Evolutionary conservation across 2,888 invertebrate genomes (phyloP).

Genomic region (Brachylomia viminalis): DNA sequence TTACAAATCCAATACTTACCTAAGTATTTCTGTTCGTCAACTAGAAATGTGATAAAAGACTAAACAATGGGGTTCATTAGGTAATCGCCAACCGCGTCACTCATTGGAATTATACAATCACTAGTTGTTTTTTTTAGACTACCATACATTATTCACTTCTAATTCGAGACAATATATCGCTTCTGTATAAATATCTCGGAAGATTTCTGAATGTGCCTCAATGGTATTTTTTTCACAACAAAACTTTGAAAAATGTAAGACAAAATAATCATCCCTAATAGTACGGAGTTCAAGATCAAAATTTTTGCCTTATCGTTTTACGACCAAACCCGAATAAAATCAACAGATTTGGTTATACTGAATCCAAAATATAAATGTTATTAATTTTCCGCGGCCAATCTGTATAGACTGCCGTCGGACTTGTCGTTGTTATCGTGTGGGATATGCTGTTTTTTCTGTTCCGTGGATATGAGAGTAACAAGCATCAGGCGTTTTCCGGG

Average conservation of each 20-base stretch:
- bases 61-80: constrained; percentile 4
- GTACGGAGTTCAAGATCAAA: no score
- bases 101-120: neutral
- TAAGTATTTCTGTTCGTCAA: neutral
- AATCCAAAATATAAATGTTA: no score
- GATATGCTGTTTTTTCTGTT: no score
- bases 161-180: neutral
- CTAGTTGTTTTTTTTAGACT: neutral
- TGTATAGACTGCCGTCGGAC: no score
- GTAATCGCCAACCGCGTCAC: neutral
- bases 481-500: no score
- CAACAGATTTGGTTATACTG: no score
- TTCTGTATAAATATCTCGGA: neutral
- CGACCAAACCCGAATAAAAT: no score
- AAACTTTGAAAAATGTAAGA: neutral
- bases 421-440: no score
- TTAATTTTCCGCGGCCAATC: no score
- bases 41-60: constrained; percentile 4
- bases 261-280: no score
- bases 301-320: no score
- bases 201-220: neutral
- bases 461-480: no score
- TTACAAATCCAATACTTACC: neutral
- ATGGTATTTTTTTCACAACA: neutral
- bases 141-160: neutral